Base-by-base conservation (phyloP, 2,888 invertebrate genomes). In the Eupithecia pulchellata region DNA sequence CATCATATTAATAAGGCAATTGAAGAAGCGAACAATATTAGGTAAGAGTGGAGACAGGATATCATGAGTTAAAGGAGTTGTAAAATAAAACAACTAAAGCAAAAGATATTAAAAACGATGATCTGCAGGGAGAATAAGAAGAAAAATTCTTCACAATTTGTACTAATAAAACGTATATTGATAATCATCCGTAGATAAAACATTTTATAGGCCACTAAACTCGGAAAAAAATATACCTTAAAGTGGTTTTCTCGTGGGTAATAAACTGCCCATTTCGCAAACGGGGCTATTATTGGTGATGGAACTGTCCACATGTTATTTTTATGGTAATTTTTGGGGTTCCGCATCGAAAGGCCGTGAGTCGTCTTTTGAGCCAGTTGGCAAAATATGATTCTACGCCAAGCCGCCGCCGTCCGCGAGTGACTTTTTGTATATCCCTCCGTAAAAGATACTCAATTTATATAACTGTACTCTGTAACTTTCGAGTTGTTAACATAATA, bases 231-330 rank as follows among this genome's bases (percentile, higher is more conserved):
- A 62, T 63, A 34, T 34, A 66, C 61, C 14, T 68, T 66, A 67
- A 66, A 64, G 66, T 71, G 55, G 36, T 64, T 34, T 14, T 42
- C 64, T 32, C 32, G n/a, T n/a, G 42, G 25, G 57, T 34, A 55
- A 62, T 64, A 69, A 73, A 68, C 64, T 47, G 64, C 36, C 70
- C 64, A 55, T 72, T 75, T 68, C 60, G 64, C 73, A 70, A 73
- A 73, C 61, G 42, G 61, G 65, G 63, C 69, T 47, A 62, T 58
- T 52, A 52, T 52, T 52, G 25, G 60, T 69, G 66, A 62, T 69
- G 30, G 30, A 66, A 72, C 66, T n/a, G 69, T 34, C 55, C 17
- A 69, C 17, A 65, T 66, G 62, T 17, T 27, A 57, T 42, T 68
- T 66, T 30, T 69, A 74, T 72, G 69, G 36, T 71, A 77, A 71